Base-by-base conservation (phyloP, 2,113 vertebrate genomes). In the Cercopithecus mona region DNA sequence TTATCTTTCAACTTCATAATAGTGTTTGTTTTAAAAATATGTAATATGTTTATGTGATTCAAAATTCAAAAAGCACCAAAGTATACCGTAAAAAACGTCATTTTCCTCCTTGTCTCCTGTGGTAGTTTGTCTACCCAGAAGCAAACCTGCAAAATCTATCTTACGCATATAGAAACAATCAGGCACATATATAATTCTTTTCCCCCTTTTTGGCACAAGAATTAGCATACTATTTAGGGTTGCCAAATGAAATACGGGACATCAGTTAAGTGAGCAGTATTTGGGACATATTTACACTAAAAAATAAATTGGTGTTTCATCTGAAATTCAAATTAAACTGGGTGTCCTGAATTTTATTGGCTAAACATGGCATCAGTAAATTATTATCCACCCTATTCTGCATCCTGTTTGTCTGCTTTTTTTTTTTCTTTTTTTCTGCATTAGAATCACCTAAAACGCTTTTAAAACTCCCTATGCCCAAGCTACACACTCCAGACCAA, bases 61-160 rank as follows among this genome's bases (percentile, higher is more conserved):
- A 89, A 88, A 85, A 86, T 32, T 85, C 38, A 80, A 90, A 88
- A 83, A 32, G 11, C 0, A 35, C 50, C 32, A 64, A 93, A 84
- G 1, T 55, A 7, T n/a, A 66, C 52, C 79, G 3, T 64, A 35
- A 61, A 73, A 73, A 70, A 2, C n/a, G 2, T 35, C 10, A 6
- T 59, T 94, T 35, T 25, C 40, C 83, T 61, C 7, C 43, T 90
- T 93, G n/a, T 17, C 35, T 92, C 9, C n/a, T 52, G 2, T 30
- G 16, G 27, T 55, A 59, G 8, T 35, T 81, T 59, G 11, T 45
- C 17, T 80, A 17, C 40, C 48, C 32, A 91, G 45, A 84, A 75
- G 38, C n/a, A 92, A 85, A 76, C n/a, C 64, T 94, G 92, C 27
- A 88, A 92, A 96, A n/a, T 86, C 7, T 87, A 61, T 81, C 79